Evolutionary conservation across 2,797 vertebrate species (phyloP).

Genomic region (Hoplostethus atlanticus): DNA sequence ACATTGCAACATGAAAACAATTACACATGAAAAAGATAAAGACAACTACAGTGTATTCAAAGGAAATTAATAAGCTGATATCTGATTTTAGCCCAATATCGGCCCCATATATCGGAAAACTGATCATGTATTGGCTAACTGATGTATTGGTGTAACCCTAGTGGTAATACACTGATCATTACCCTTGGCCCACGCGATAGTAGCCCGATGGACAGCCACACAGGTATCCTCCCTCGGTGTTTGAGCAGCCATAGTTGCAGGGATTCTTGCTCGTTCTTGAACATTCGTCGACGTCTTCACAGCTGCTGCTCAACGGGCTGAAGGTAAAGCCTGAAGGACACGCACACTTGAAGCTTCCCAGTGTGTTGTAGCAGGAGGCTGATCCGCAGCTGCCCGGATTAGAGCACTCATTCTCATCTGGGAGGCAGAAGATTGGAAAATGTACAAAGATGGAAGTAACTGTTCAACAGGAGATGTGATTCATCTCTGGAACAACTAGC

Average conservation of each 20-base stretch:
- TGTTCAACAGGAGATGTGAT: no score
- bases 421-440: not conserved
- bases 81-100: no score
- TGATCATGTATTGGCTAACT: no score
- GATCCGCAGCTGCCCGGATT: conserved; percentile 82
- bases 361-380: conserved; percentile 89
- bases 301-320: conserved; percentile 80
- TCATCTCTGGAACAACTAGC: no score
- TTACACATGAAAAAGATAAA: no score
- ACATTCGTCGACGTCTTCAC: conserved; percentile 90
- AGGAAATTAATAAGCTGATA: no score
- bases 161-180: conserved; percentile 29
- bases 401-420: conserved; percentile 89
- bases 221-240: conserved; percentile 88
- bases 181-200: conserved; percentile 89
- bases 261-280: conserved; percentile 69
- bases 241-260: conserved; percentile 89
- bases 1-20: no score
- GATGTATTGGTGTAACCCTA: no score
- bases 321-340: conserved; percentile 90
- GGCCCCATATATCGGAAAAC: no score
- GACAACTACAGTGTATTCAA: no score
- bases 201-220: conserved; percentile 88
- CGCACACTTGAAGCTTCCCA: conserved; percentile 88
- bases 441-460: no score